Evolutionary conservation across 1,140 invertebrate species (phyloP).

Genomic region (Aricia agestis): DNA sequence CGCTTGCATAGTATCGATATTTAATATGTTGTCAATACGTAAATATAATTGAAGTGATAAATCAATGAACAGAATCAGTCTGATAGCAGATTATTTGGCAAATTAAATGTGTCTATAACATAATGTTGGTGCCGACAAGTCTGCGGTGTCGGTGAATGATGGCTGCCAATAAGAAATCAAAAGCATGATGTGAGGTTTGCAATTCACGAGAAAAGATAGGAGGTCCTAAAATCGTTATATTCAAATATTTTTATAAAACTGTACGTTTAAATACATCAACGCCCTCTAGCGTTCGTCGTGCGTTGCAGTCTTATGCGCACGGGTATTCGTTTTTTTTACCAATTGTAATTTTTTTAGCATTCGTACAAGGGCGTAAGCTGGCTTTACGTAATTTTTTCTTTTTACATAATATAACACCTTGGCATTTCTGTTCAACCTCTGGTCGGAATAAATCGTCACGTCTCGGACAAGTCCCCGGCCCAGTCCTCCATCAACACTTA

Average conservation of each 20-base stretch:
- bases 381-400: not conserved
- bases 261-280: not conserved
- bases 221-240: not conserved
- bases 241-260: not conserved
- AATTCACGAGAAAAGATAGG: not conserved
- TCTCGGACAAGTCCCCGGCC: constrained; percentile 11
- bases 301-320: too few relatives aligned
- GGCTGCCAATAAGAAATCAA: not conserved
- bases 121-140: constrained; percentile 9
- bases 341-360: too few relatives aligned
- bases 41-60: not conserved
- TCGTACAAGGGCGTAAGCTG: too few relatives aligned
- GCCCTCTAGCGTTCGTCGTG: not conserved
- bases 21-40: not conserved
- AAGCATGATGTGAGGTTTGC: not conserved
- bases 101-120: not conserved
- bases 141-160: not conserved
- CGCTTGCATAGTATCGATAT: not conserved
- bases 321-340: too few relatives aligned
- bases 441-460: constrained; percentile 7
- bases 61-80: constrained; percentile 3
- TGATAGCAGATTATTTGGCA: not conserved
- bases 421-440: constrained; percentile 7
- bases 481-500: constrained; percentile 22
- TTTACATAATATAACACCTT: constrained; percentile 7